Evolutionary conservation across 2,113 vertebrate species (phyloP), one percentile per base, ranked within the genome.

Genomic region (Corythornis vintsioides): DNA sequence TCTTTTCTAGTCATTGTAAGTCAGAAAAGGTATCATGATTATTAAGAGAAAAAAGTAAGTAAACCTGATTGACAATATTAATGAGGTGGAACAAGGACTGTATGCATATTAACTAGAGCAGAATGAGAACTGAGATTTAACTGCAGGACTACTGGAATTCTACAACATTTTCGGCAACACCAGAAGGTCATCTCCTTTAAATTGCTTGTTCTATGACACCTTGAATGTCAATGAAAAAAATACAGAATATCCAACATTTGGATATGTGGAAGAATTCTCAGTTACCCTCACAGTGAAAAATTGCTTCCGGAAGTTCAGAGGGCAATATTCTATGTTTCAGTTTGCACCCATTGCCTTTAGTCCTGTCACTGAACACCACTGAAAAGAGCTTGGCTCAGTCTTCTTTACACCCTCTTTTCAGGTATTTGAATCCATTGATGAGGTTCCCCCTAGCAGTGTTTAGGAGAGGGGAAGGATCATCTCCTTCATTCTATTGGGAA

Each of bases 401-500:
- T 42, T 40, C 9, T 72, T 64, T 65, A 35, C 15, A 59, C 5
- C 10, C 5, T 53, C 11, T 21, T 12, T 59, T 85, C 24, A 52
- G 13, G 13, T 66, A 60, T 65, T 72, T 55, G 11, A 47, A 29
- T 14, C 31, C 2, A 16, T 16, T 29, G 3, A 18, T n/a, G 13
- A 86, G 35, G 61, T 42, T 9, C 5, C 16, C 20, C 6, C 11
- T 11, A n/a, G 8, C 15, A 57, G 15, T 65, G 29, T 15, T 48
- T 45, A 48, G 15, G 11, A 61, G 15, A 53, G 22, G 6, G 21
- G 7, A 45, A 28, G 24, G 28, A 29, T 28, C 14, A 57, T 17
- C 9, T 50, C 26, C 31, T 17, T 11, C 0, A 0, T 20, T 19
- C 19, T 53, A 22, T 50, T 90, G 24, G 11, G 18, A n/a, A 20